phyloP scores from a whole-genome alignment of 2,113 vertebrate species.

The Campylorhamphus procurvoides region DNA sequence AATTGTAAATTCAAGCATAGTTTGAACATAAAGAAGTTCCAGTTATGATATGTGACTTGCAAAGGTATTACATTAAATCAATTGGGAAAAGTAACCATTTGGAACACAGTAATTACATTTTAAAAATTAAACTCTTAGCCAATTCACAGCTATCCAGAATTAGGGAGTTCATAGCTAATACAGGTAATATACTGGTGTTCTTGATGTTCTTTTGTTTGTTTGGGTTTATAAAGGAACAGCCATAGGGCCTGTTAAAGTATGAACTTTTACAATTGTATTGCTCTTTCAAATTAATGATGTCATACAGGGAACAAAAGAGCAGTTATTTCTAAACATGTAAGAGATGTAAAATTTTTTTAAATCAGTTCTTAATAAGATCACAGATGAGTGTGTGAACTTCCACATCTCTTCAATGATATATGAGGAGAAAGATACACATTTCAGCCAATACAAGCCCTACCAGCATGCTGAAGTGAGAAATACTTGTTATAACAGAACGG shows the following conservation, averaged over 20 bases:
- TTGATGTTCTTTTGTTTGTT: background rate
- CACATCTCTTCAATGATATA: background rate
- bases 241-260: background rate
- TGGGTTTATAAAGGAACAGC: background rate
- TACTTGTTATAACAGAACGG: background rate
- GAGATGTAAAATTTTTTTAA: background rate
- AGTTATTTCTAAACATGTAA: background rate
- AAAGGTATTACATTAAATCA: background rate
- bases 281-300: background rate
- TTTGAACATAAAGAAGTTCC: background rate
- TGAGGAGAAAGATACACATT: background rate
- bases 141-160: background rate
- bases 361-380: background rate
- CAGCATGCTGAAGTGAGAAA: background rate
- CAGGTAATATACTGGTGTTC: background rate
- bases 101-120: background rate
- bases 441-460: background rate
- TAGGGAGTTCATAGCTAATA: background rate
- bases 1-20: background rate
- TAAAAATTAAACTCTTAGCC: background rate
- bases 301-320: background rate
- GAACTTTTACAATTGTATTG: background rate
- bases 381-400: background rate
- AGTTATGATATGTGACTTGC: background rate
- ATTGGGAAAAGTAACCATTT: background rate